Percentiles rank a stretch among this genome's conserved stretches.
Evolutionary conservation across 2,888 invertebrate genomes (phyloP).

Genomic region (Sisyra nigra): DNA sequence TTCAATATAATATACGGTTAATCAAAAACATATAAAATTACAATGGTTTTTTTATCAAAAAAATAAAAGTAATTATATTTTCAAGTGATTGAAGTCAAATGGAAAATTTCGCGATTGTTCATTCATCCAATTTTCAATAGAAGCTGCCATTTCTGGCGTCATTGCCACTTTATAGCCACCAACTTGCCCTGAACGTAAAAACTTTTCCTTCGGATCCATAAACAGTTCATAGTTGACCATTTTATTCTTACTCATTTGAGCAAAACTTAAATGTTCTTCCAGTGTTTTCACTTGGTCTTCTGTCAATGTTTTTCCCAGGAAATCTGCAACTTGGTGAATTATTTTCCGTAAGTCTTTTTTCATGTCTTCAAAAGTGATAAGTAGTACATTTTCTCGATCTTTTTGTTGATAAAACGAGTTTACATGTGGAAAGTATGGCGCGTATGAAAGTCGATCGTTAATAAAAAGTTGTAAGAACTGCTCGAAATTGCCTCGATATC

Average conservation of each 20-base stretch:
- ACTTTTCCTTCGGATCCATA: conserved; percentile 16
- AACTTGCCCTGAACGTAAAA: conserved; percentile 23
- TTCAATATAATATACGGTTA: too few species aligned
- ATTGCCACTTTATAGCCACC: conserved; percentile 26
- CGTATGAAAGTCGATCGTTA: conserved; percentile 20
- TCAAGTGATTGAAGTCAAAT: too few species aligned
- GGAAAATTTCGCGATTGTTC: neutral
- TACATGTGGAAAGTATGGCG: conserved; percentile 20
- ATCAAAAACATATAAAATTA: too few species aligned
- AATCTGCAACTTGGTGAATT: conserved; percentile 22
- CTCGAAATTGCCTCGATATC: conserved; percentile 13
- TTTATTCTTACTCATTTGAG: conserved; percentile 32
- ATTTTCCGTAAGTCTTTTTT: conserved; percentile 20
- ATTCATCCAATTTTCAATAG: conserved; percentile 31
- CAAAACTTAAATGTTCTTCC: conserved; percentile 31
- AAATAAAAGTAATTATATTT: too few species aligned
- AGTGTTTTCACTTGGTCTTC: conserved; percentile 23
- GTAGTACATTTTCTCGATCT: conserved; percentile 16
- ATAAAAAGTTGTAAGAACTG: conserved; percentile 13
- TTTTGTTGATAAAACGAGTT: conserved; percentile 16
- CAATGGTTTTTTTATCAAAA: too few species aligned
- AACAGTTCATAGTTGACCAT: conserved; percentile 25
- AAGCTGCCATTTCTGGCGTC: conserved; percentile 20
- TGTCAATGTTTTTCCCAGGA: conserved; percentile 23
- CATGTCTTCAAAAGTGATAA: conserved; percentile 21